phyloP scores from a whole-genome alignment of 1,140 invertebrate genomes.

The Microplitis mediator region DNA sequence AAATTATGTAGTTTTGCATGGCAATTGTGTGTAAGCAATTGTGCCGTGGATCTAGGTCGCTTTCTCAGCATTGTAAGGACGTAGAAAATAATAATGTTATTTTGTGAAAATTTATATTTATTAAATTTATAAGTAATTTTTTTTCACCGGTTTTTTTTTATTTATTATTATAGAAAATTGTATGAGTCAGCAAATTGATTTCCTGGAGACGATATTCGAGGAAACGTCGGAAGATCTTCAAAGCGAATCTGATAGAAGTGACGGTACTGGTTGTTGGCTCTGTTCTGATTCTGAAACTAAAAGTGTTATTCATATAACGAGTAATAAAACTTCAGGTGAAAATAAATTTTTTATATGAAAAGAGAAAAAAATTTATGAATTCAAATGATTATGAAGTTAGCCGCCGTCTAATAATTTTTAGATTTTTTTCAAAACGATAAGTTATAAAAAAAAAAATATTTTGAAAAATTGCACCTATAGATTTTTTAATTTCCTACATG shows the following conservation, averaged over 20 bases:
- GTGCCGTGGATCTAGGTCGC: slow-evolving; percentile 27
- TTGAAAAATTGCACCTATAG: too few relatives aligned
- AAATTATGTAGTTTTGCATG: slow-evolving; percentile 34
- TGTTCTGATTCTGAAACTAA: slow-evolving; percentile 71
- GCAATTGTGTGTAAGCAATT: slow-evolving; percentile 22
- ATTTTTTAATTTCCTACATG: too few relatives aligned
- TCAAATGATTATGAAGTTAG: too few relatives aligned
- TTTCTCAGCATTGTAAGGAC: slow-evolving; percentile 18
- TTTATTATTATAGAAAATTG: slow-evolving; percentile 61
- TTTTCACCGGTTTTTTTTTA: not conserved
- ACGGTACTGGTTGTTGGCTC: slow-evolving; percentile 63
- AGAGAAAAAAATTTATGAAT: not conserved
- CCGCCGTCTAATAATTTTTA: too few relatives aligned
- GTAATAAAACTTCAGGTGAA: slow-evolving; percentile 50
- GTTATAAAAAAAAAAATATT: too few relatives aligned
- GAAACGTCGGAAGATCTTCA: slow-evolving; percentile 79
- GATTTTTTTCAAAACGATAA: too few relatives aligned
- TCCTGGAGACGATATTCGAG: slow-evolving; percentile 77
- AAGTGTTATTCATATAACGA: slow-evolving; percentile 57
- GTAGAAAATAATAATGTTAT: not conserved
- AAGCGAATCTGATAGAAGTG: slow-evolving; percentile 69
- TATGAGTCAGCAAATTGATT: slow-evolving; percentile 63
- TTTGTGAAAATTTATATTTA: not conserved
- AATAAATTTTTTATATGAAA: not conserved
- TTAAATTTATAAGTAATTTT: not conserved